Percentiles rank a stretch among this genome's conserved stretches.
phyloP scores from a whole-genome alignment of 2,888 invertebrate genomes.

The Phengaris arion region DNA sequence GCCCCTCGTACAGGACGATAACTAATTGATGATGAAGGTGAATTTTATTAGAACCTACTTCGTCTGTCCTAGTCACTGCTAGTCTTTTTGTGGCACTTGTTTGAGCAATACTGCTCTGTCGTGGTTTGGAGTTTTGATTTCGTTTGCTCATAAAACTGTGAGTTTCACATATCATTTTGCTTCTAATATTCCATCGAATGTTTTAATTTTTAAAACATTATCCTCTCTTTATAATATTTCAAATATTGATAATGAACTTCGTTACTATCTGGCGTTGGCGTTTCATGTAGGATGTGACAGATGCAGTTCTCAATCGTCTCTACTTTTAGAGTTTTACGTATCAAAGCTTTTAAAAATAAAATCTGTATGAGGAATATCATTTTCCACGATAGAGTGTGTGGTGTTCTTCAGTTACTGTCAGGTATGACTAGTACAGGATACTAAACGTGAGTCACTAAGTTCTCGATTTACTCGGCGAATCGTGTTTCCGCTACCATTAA shows the following conservation, averaged over 20 bases:
- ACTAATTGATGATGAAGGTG: conserved; percentile 13
- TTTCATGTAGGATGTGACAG: too few species aligned
- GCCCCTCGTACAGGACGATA: conserved; percentile 5
- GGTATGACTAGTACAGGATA: conserved; percentile 29
- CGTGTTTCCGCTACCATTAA: conserved; percentile 40
- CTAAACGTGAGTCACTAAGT: conserved; percentile 38
- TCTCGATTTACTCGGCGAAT: conserved; percentile 39
- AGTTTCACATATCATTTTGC: not conserved
- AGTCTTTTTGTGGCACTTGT: conserved; percentile 4
- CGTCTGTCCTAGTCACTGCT: not conserved
- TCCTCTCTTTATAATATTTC: too few species aligned
- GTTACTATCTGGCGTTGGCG: too few species aligned
- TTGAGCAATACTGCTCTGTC: conserved; percentile 8
- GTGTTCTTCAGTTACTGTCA: conserved; percentile 15
- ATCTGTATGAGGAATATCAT: not conserved
- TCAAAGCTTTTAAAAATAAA: not conserved
- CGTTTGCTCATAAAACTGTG: not conserved
- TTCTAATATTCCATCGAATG: too few species aligned
- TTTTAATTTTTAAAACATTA: too few species aligned
- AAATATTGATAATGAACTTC: too few species aligned
- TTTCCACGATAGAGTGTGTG: not conserved
- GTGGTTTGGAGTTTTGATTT: not conserved
- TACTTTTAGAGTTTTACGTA: not conserved
- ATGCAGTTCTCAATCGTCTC: not conserved
- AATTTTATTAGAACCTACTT: not conserved